These are phyloP conservation scores for Ptychoptera contaminata DNA, from an alignment of 2,888 invertebrate genomes.

Conservation along the genomic window DNA sequence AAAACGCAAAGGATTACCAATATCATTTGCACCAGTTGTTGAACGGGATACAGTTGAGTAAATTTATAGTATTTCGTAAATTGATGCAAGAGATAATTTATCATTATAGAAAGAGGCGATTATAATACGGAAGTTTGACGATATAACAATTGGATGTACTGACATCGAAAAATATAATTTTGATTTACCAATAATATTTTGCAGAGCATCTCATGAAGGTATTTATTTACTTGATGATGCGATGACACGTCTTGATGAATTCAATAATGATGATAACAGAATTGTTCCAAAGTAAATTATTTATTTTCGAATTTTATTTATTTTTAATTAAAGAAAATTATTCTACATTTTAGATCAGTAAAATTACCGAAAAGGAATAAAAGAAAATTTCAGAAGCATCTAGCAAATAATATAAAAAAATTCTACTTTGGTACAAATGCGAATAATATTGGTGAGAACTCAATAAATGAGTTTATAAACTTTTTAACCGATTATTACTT, in stretches of 20 bases:
- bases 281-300: slow-evolving; percentile 16
- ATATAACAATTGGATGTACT: slow-evolving; percentile 31
- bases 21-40: slow-evolving; percentile 23
- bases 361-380: not conserved
- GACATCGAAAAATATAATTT: slow-evolving; percentile 26
- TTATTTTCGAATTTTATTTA: too few relatives aligned
- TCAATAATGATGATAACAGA: slow-evolving; percentile 19
- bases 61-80: not conserved
- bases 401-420: slow-evolving; percentile 18
- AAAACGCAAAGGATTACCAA: slow-evolving; percentile 18
- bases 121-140: too few relatives aligned
- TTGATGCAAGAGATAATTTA: not conserved
- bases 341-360: not conserved
- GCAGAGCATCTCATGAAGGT: slow-evolving; percentile 39
- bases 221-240: slow-evolving; percentile 22
- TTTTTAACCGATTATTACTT: slow-evolving; percentile 34
- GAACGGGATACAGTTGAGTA: slow-evolving; percentile 18
- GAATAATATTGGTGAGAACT: slow-evolving; percentile 23
- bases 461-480: slow-evolving; percentile 31
- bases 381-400: not conserved
- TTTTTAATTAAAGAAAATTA: too few relatives aligned
- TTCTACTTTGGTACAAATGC: slow-evolving; percentile 31
- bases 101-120: too few relatives aligned
- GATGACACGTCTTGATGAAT: slow-evolving; percentile 16
- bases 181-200: slow-evolving; percentile 35